phyloP scores from a whole-genome alignment of 2,888 invertebrate species.

The Diachrysia chrysitis region DNA sequence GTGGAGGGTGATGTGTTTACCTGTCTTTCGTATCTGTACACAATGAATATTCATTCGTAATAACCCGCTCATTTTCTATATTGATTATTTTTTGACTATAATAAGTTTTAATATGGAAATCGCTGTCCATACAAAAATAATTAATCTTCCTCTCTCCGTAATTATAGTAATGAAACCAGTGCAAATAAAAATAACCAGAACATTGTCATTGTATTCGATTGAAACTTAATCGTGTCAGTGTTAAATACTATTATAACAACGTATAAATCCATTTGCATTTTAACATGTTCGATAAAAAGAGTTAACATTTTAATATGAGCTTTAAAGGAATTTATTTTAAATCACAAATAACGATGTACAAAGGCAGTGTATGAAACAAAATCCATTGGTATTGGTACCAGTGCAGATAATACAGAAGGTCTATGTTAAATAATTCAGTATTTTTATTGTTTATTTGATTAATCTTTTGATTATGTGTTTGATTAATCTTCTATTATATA shows the following conservation, averaged over 20 bases:
- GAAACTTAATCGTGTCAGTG: constrained; percentile 6
- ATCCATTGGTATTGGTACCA: constrained; percentile 28
- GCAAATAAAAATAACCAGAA: neutral
- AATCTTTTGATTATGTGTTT: no score
- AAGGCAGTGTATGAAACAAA: constrained; percentile 35
- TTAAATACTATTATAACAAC: constrained; percentile 18
- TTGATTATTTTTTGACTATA: no score
- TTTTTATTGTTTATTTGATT: neutral
- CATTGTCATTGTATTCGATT: neutral
- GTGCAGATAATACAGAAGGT: constrained; percentile 15
- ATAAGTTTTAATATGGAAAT: no score
- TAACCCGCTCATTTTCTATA: no score
- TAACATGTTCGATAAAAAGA: constrained; percentile 25
- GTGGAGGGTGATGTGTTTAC: no score
- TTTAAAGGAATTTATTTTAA: constrained; percentile 49
- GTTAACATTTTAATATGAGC: constrained; percentile 41
- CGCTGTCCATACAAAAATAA: neutral
- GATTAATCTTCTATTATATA: no score
- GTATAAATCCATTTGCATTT: constrained; percentile 11
- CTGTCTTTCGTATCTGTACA: no score
- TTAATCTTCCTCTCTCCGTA: neutral
- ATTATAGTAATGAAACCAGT: neutral
- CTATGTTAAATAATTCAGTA: neutral
- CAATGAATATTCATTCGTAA: no score
- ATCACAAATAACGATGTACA: constrained; percentile 48